phyloP scores from a whole-genome alignment of 1,140 invertebrate species.

The Scaptodrosophila lebanonensis region DNA sequence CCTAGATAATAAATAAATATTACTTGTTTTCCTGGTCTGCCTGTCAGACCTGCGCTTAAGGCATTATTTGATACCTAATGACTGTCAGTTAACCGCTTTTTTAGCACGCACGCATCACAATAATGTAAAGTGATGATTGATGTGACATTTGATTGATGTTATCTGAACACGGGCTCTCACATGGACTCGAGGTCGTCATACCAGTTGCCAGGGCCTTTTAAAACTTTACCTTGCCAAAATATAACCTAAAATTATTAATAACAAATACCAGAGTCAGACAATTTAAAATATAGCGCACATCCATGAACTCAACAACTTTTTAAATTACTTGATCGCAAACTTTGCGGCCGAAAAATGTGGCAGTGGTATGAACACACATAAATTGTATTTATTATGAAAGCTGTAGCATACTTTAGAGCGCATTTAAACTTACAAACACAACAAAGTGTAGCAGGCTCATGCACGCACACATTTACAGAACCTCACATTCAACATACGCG shows the following conservation, averaged over 20 bases:
- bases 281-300: conserved; percentile 56
- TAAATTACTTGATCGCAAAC: conserved; percentile 67
- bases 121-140: conserved; percentile 60
- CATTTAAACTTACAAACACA: conserved; percentile 53
- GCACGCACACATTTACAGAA: conserved; percentile 9
- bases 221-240: conserved; percentile 33
- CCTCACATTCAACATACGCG: no score
- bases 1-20: no score
- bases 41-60: no score
- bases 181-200: conserved; percentile 4
- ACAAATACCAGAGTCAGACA: conserved; percentile 43
- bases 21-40: no score
- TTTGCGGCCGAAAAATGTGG: conserved; percentile 43
- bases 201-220: conserved; percentile 27
- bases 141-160: conserved; percentile 55
- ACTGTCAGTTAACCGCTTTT: no score
- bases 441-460: conserved; percentile 24
- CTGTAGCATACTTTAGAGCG: conserved; percentile 59
- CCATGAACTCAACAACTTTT: conserved; percentile 51
- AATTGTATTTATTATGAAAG: conserved; percentile 64
- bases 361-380: conserved; percentile 34
- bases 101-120: conserved; percentile 4
- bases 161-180: conserved; percentile 1
- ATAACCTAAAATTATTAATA: conserved; percentile 45
- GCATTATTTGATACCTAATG: no score